A percentile compares a stretch with the other conserved stretches of the same genome.
phyloP scores from a whole-genome alignment of 2,113 vertebrate genomes.

The Sitta europaea region DNA sequence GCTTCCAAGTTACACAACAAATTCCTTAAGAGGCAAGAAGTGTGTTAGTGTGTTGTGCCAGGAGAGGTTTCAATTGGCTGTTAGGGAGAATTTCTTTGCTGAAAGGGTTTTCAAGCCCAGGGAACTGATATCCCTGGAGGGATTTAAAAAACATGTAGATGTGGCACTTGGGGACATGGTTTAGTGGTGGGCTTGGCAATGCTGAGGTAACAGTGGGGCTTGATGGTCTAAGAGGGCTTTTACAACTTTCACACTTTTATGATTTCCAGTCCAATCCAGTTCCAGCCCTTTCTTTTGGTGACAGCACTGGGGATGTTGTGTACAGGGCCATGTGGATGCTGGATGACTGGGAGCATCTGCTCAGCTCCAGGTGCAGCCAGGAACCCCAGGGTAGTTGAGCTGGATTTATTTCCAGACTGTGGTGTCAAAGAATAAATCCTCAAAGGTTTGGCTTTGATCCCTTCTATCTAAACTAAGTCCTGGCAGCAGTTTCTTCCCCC shows the following conservation, averaged over 20 bases:
- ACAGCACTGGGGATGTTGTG: neutral
- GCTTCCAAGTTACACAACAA: neutral
- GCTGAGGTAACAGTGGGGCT: neutral
- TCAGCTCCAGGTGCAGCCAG: neutral
- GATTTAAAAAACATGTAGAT: neutral
- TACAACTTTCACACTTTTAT: neutral
- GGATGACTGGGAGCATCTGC: neutral
- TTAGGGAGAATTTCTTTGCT: neutral
- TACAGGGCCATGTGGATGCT: neutral
- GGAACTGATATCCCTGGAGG: neutral
- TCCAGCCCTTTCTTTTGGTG: neutral
- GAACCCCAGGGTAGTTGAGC: fast-evolving
- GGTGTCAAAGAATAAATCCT: neutral
- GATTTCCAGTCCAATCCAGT: neutral
- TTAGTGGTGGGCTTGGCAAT: neutral
- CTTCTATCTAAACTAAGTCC: neutral
- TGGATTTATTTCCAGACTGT: neutral
- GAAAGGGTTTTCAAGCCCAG: neutral
- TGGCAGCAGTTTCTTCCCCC: neutral
- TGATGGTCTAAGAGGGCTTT: neutral
- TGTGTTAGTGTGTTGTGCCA: neutral
- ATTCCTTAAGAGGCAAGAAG: neutral
- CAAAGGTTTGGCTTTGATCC: neutral
- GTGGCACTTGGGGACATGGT: neutral
- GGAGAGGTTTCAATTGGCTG: neutral